Percentiles rank a stretch among this genome's conserved stretches.
phyloP scores from a whole-genome alignment of 1,140 invertebrate genomes.

The Xylocopa sonorina region DNA sequence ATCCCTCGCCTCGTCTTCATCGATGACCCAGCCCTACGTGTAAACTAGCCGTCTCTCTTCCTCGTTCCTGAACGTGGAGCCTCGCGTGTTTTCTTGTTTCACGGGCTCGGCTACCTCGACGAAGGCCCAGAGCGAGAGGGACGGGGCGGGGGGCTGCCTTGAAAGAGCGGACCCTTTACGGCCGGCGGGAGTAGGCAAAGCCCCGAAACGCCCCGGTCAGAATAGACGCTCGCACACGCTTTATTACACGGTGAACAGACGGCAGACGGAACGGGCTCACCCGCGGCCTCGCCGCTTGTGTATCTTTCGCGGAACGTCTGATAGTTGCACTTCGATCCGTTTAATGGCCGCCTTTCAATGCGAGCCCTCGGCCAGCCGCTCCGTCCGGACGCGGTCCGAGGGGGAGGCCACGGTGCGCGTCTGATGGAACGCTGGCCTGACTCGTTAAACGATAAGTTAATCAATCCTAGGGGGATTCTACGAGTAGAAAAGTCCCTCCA shows the following conservation, averaged over 20 bases:
- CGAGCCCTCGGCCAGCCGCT: background rate
- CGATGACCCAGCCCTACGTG: background rate
- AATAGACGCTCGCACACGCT: slow-evolving; percentile 51
- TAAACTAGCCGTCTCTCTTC: slow-evolving; percentile 9
- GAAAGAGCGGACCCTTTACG: slow-evolving; percentile 31
- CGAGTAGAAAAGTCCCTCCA: background rate
- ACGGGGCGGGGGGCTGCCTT: too few species aligned
- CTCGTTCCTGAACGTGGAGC: slow-evolving; percentile 26
- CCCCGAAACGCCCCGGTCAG: slow-evolving; percentile 44
- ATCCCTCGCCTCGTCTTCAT: slow-evolving; percentile 28
- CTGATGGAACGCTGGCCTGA: background rate
- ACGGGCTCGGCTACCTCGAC: slow-evolving; percentile 39
- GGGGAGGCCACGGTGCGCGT: background rate
- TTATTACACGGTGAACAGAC: slow-evolving; percentile 53
- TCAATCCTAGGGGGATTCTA: background rate
- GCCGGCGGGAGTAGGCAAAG: slow-evolving; percentile 35
- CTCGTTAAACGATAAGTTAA: slow-evolving; percentile 37
- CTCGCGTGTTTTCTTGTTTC: slow-evolving; percentile 59
- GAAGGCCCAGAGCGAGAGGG: slow-evolving; percentile 3
- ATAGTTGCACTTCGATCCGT: slow-evolving; percentile 48
- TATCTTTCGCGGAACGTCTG: slow-evolving; percentile 48
- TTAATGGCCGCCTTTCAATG: slow-evolving; percentile 42
- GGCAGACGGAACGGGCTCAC: slow-evolving; percentile 17
- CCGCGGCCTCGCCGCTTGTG: slow-evolving; percentile 35
- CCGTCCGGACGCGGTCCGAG: background rate